Base-by-base conservation (phyloP, 2,113 vertebrate genomes). In the Xenus cinereus region DNA sequence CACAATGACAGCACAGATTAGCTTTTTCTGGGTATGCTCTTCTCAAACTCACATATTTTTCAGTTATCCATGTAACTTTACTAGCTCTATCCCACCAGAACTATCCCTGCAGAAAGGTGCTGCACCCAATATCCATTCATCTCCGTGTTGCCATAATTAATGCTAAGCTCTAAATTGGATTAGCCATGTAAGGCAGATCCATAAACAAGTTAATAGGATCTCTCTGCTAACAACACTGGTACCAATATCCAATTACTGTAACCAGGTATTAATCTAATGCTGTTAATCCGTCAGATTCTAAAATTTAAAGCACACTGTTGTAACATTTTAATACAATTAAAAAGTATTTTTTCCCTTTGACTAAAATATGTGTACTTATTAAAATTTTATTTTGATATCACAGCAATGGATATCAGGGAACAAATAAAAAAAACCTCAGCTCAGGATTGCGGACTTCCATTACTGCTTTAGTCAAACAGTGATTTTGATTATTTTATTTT, bases 181-280 rank as follows among this genome's bases (percentile, higher is more conserved):
- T 97, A 98, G 96, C 89, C 89, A 95, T 81, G 93, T 96, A 92
- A 96, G 67, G 82, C 93, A 97, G 89, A 71, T 91, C 73, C 8
- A 4, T 85, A 97, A 97, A 94, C 88, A 95, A 94, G 90, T 93
- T 95, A 96, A 97, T 97, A 95, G 94, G 95, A 97, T 97, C 93
- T 93, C 87, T 95, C 90, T 76, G 87, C 74, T 97, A 96, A 84
- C 86, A 89, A 76, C 54, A 5, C 69, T 93, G 93, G 88, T 96
- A 97, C 93, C 95, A 94, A 96, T 93, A 96, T 97, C 92, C 83
- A 96, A 97, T 97, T 97, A 97, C 86, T 96, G 97, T 91, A 94
- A 96, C 95, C 97, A 97, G 94, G 94, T 96, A 97, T 96, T 97
- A 96, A 97, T 94, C 96, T 95, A 97, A 97, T 94, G 71, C 89